phyloP scores from a whole-genome alignment of 1,140 invertebrate genomes.

The Ceratosolen fusciceps region DNA sequence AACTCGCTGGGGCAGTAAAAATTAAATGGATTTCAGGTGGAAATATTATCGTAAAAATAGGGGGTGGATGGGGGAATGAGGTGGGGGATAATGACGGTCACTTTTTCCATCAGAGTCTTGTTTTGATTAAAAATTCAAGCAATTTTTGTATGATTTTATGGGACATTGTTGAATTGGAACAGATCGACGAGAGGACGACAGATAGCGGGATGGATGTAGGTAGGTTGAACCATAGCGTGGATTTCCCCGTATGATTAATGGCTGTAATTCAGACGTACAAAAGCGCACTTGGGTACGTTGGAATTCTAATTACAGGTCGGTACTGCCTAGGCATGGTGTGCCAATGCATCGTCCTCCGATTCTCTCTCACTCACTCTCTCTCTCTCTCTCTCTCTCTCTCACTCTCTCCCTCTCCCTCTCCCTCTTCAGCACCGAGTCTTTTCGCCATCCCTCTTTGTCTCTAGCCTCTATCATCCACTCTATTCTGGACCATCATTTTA shows the following conservation, averaged over 20 bases:
- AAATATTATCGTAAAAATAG: neutral
- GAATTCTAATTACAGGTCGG: constrained; percentile 58
- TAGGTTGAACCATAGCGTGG: neutral
- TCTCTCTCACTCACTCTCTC: neutral
- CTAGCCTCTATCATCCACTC: neutral
- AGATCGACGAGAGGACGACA: neutral
- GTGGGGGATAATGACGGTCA: neutral
- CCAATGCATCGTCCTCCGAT: constrained; percentile 1
- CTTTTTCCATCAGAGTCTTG: neutral
- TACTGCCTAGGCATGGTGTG: neutral
- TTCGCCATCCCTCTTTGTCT: constrained; percentile 11
- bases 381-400: constrained; percentile 18
- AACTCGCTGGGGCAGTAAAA: too few species aligned
- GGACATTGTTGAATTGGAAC: neutral
- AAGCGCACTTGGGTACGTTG: constrained; percentile 57
- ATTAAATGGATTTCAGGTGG: too few species aligned
- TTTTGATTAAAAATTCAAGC: neutral
- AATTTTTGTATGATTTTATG: constrained; percentile 12
- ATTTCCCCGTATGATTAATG: constrained; percentile 55
- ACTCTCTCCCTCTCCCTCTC: neutral
- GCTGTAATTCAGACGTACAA: constrained; percentile 57
- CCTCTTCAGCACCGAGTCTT: neutral
- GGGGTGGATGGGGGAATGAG: neutral
- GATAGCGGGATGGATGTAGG: neutral
- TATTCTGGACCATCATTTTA: constrained; percentile 22